These are phyloP conservation scores for Onychomys leucogaster DNA, from an alignment of 2,797 vertebrate species.

Conservation along the genomic window DNA sequence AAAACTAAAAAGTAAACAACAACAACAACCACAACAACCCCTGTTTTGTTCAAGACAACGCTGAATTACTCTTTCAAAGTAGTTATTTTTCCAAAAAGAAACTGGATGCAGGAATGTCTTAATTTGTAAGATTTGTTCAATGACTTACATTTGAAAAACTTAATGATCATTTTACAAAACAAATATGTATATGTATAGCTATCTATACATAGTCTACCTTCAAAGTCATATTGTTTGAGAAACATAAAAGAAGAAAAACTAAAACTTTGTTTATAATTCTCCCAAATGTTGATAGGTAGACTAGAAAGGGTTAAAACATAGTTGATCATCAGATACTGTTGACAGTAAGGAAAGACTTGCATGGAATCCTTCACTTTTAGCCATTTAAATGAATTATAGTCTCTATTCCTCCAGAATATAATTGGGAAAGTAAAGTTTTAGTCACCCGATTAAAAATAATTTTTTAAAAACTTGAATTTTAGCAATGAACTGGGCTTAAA, in stretches of 20 bases:
- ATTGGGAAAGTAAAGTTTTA: slow-evolving; percentile 35
- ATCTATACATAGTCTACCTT: not conserved
- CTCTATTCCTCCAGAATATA: slow-evolving; percentile 48
- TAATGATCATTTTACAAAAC: slow-evolving; percentile 50
- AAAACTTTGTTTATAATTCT: slow-evolving; percentile 10
- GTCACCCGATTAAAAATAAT: slow-evolving; percentile 11
- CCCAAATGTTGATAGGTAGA: not conserved
- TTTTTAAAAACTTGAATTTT: slow-evolving; percentile 41
- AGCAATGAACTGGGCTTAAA: slow-evolving; percentile 27
- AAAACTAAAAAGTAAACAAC: slow-evolving; percentile 43
- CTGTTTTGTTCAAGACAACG: slow-evolving; percentile 5
- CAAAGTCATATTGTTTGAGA: slow-evolving; percentile 1
- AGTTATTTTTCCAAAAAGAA: slow-evolving; percentile 54
- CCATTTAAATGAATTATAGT: slow-evolving; percentile 31
- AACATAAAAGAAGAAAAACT: not conserved
- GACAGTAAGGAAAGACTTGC: slow-evolving; percentile 1
- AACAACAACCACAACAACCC: not conserved
- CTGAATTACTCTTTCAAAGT: slow-evolving; percentile 39
- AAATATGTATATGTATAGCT: not conserved
- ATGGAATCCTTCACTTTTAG: slow-evolving; percentile 39
- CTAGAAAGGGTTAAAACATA: slow-evolving; percentile 62
- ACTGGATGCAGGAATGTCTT: slow-evolving; percentile 10
- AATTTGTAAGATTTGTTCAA: slow-evolving; percentile 32
- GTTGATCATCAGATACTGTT: slow-evolving; percentile 4
- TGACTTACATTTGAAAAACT: not conserved